phyloP scores from a whole-genome alignment of 2,888 invertebrate species.

The Labia minor region DNA sequence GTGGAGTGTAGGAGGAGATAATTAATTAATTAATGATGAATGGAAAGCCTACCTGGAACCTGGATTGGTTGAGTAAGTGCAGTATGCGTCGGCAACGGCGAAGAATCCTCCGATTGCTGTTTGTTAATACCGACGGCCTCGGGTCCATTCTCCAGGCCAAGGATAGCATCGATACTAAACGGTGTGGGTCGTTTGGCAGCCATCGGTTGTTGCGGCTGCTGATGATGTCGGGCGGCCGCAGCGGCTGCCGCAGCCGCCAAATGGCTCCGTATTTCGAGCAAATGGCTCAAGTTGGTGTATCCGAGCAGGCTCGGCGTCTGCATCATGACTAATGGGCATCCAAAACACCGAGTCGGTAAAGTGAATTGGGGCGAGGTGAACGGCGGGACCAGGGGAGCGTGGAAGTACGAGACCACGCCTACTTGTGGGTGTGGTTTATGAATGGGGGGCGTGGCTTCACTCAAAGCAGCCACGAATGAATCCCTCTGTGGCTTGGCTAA shows the following conservation, averaged over 20 bases:
- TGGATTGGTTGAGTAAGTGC: neutral
- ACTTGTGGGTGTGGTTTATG: neutral
- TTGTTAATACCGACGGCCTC: neutral
- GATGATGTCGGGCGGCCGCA: constrained; percentile 31
- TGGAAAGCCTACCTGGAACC: neutral
- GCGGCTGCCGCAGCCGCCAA: constrained; percentile 21
- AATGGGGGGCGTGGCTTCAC: neutral
- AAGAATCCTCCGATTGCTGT: neutral
- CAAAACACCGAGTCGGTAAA: no score
- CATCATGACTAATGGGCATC: neutral
- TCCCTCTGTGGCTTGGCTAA: neutral
- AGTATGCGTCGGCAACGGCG: neutral
- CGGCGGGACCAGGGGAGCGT: no score
- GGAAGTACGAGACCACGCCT: neutral
- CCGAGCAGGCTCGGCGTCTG: constrained; percentile 1
- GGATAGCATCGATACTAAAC: constrained; percentile 73
- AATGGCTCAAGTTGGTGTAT: neutral
- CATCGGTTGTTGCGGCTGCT: constrained; percentile 29
- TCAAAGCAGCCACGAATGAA: neutral
- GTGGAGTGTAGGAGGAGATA: no score
- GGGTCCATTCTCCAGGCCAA: constrained; percentile 52
- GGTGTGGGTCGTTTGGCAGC: constrained; percentile 27
- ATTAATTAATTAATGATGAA: no score
- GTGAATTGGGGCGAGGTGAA: no score
- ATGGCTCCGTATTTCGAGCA: neutral